Evolutionary conservation across 2,888 invertebrate genomes (phyloP).

Genomic region (Epinotia bilunana): DNA sequence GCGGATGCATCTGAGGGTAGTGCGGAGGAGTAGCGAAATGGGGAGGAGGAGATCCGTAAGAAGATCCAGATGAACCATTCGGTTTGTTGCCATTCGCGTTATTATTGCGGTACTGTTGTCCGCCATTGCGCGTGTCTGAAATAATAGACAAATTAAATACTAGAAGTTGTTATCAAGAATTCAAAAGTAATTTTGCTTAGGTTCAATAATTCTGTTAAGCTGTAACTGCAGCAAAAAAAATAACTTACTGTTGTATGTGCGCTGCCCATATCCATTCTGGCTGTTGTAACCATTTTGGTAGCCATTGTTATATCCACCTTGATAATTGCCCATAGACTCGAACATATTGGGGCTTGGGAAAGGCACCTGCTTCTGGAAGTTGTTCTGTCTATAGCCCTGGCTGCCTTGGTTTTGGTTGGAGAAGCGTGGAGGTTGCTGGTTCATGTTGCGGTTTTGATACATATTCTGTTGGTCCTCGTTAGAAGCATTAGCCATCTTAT

Average conservation of each 20-base stretch:
- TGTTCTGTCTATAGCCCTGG: constrained; percentile 76
- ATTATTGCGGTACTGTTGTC: constrained; percentile 75
- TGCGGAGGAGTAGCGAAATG: constrained; percentile 78
- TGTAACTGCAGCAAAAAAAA: background rate
- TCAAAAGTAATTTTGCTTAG: background rate
- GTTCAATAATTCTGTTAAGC: background rate
- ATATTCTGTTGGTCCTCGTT: constrained; percentile 66
- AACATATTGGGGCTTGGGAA: constrained; percentile 85
- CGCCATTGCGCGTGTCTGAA: constrained; percentile 71
- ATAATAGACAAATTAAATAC: constrained; percentile 3
- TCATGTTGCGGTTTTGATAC: constrained; percentile 70
- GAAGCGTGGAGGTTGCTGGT: constrained; percentile 81
- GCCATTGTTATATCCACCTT: constrained; percentile 80
- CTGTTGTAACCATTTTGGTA: constrained; percentile 82
- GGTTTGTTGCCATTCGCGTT: constrained; percentile 71
- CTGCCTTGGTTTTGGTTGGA: constrained; percentile 76
- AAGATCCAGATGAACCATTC: constrained; percentile 72
- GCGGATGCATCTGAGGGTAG: constrained; percentile 80
- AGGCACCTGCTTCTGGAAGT: constrained; percentile 82
- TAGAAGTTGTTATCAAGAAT: background rate
- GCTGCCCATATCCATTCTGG: constrained; percentile 79
- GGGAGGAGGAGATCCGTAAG: constrained; percentile 80
- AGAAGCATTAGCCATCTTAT: constrained; percentile 74
- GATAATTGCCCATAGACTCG: constrained; percentile 84
- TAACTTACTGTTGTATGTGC: constrained; percentile 75